Evolutionary conservation across 2,797 vertebrate species (phyloP).

Genomic region (Harpagifer antarcticus): DNA sequence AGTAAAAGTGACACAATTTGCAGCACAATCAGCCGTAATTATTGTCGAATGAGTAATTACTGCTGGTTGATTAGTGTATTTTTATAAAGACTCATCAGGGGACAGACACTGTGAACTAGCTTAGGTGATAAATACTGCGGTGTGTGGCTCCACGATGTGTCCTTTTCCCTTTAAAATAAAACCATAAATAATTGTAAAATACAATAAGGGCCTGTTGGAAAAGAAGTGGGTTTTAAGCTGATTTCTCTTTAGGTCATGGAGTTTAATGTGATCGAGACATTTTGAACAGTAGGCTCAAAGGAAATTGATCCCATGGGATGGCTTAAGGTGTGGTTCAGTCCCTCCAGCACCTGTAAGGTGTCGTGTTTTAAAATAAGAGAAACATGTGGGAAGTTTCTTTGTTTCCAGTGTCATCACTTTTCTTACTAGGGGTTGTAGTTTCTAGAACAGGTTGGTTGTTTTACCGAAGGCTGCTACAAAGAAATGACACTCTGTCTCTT

Average conservation of each 20-base stretch:
- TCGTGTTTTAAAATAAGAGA: slow-evolving; percentile 33
- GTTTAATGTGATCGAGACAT: slow-evolving; percentile 13
- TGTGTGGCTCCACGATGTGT: background rate
- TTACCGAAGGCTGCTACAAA: slow-evolving; percentile 15
- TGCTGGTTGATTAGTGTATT: slow-evolving; percentile 43
- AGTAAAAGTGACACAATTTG: slow-evolving; percentile 52
- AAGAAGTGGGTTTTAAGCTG: background rate
- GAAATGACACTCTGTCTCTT: slow-evolving; percentile 29
- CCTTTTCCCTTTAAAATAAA: background rate
- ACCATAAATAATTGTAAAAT: background rate
- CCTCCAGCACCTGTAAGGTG: slow-evolving; percentile 19
- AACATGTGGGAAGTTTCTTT: slow-evolving; percentile 22
- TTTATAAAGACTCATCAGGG: slow-evolving; percentile 16
- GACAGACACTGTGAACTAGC: background rate
- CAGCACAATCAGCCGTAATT: slow-evolving; percentile 45
- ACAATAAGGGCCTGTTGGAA: background rate
- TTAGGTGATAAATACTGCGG: background rate
- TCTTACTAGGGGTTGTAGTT: slow-evolving; percentile 30
- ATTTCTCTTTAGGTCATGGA: background rate
- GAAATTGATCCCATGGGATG: slow-evolving; percentile 16
- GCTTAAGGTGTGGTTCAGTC: slow-evolving; percentile 40
- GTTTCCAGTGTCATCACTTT: slow-evolving; percentile 55
- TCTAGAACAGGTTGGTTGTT: slow-evolving; percentile 47
- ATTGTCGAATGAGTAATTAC: slow-evolving; percentile 37
- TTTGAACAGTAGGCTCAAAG: slow-evolving; percentile 3